These are phyloP conservation scores for Trachurus trachurus DNA, from an alignment of 2,797 vertebrate species.

Conservation along the genomic window DNA sequence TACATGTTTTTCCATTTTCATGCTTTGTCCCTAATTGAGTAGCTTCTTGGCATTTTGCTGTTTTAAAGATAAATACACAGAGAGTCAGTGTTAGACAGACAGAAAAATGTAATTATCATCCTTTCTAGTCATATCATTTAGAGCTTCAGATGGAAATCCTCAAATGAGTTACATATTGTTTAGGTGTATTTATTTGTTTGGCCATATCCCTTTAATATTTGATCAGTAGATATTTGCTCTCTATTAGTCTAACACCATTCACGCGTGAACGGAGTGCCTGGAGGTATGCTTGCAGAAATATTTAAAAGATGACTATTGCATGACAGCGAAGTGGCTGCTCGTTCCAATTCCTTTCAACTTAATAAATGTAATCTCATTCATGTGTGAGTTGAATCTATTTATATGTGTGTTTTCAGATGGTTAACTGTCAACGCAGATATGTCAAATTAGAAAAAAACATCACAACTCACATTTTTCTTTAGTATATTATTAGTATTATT, in stretches of 20 bases:
- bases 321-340: not conserved
- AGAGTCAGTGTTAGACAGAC: not conserved
- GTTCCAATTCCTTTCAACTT: not conserved
- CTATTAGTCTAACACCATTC: not conserved
- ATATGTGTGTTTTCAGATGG: not conserved
- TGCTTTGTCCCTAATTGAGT: conserved; percentile 10
- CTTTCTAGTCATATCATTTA: not conserved
- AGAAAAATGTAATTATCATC: not conserved
- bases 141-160: not conserved
- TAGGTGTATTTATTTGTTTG: not conserved
- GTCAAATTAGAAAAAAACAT: conserved; percentile 6
- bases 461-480: not conserved
- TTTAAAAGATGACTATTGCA: not conserved
- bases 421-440: too few relatives aligned
- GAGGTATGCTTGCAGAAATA: not conserved
- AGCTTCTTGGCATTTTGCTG: conserved; percentile 1
- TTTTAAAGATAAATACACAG: not conserved
- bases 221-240: not conserved
- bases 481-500: too few relatives aligned
- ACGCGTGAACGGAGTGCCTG: not conserved
- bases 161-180: not conserved
- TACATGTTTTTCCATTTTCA: conserved; percentile 6
- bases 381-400: conserved; percentile 10
- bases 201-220: not conserved
- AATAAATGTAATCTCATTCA: not conserved